Evolutionary conservation across 2,888 invertebrate species (phyloP).

Genomic region (Rambutsinella grinnellia): DNA sequence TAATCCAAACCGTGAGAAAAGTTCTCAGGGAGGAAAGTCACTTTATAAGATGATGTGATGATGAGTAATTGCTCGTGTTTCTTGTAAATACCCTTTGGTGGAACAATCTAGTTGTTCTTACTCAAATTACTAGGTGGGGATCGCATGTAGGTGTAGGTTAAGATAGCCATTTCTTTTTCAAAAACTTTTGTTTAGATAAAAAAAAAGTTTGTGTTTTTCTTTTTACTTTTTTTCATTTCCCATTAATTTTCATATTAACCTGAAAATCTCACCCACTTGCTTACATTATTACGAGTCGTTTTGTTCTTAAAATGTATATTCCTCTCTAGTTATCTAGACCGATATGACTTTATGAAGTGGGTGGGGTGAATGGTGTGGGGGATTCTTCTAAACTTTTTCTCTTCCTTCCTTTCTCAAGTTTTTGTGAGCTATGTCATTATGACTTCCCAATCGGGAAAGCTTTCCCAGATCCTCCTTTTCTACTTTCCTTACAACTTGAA

Average conservation of each 20-base stretch:
- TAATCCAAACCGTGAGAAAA: conserved; percentile 35
- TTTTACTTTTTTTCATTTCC: conserved; percentile 5
- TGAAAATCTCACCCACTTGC: conserved; percentile 4
- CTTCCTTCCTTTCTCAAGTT: too few species aligned
- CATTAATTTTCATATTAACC: conserved; percentile 34
- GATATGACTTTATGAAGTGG: neutral
- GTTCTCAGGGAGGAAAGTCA: conserved; percentile 39
- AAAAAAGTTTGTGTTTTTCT: neutral
- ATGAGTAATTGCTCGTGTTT: conserved; percentile 43
- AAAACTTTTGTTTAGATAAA: neutral
- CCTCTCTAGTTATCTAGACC: neutral
- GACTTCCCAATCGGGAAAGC: too few species aligned
- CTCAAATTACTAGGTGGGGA: neutral
- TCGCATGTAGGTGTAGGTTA: neutral
- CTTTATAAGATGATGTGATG: conserved; percentile 5
- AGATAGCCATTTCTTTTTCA: neutral
- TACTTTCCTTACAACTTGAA: too few species aligned
- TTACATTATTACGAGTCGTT: neutral
- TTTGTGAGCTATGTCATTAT: too few species aligned
- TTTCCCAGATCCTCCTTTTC: too few species aligned
- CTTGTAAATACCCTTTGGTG: neutral
- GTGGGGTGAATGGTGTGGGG: neutral
- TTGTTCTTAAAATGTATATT: too few species aligned
- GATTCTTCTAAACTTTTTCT: too few species aligned
- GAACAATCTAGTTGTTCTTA: neutral